Conservation (phyloP, 2,113 vertebrate species). For the Rattus rattus region DNA sequence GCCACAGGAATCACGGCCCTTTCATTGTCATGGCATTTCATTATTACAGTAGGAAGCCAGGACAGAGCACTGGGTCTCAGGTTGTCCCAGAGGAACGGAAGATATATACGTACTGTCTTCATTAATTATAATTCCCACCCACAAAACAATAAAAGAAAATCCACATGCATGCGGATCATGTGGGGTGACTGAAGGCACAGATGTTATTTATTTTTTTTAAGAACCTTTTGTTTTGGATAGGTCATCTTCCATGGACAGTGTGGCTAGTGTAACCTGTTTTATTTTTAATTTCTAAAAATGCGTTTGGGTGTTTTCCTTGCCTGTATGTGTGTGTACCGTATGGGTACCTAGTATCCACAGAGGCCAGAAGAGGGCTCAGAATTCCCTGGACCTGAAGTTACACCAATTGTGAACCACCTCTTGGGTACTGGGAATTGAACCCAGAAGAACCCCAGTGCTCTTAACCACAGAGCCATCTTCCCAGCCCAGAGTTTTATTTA, state of each 20-base stretch:
- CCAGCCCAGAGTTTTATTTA: neutral
- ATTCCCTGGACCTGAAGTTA: neutral
- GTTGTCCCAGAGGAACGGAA: conserved; percentile 30
- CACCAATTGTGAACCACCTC: neutral
- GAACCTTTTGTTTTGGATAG: neutral
- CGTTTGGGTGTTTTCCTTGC: neutral
- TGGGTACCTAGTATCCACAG: neutral
- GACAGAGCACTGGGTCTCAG: neutral
- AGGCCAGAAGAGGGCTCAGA: neutral
- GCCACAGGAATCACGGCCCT: conserved; percentile 41
- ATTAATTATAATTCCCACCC: conserved; percentile 23
- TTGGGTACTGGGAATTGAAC: neutral
- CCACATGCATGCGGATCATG: neutral
- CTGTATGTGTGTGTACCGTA: neutral
- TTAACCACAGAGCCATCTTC: neutral
- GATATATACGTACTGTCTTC: conserved; percentile 9
- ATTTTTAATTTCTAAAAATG: neutral
- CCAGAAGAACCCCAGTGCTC: neutral
- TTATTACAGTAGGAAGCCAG: conserved; percentile 61
- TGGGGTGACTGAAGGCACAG: neutral
- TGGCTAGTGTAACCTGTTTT: neutral
- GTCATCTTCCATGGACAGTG: neutral
- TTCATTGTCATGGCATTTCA: conserved; percentile 75
- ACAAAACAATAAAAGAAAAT: conserved; percentile 57
- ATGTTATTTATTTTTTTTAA: conserved; percentile 27